These are phyloP conservation scores for Oikopleura albicans DNA, from an alignment of 23 tunicate genomes.

Conservation along the genomic window DNA sequence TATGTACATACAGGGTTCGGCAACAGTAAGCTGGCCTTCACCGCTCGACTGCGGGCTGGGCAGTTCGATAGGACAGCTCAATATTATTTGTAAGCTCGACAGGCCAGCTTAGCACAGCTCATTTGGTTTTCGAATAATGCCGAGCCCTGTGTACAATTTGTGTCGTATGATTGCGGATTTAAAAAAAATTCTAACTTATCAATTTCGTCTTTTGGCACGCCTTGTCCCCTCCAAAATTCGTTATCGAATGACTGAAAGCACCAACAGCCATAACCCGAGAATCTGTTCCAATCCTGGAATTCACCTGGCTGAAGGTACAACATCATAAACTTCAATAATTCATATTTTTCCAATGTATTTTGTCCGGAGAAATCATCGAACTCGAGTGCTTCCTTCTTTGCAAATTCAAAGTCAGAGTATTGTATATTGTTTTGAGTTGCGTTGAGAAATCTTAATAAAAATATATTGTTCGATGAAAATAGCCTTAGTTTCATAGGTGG, in stretches of 20 bases:
- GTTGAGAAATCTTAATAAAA: neutral
- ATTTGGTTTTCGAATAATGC: too few species aligned
- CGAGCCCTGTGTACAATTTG: too few species aligned
- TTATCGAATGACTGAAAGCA: neutral
- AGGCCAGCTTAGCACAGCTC: too few species aligned
- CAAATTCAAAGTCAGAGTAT: neutral
- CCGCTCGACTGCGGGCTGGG: too few species aligned
- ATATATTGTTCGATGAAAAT: too few species aligned
- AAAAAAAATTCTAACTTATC: slow-evolving; percentile 1
- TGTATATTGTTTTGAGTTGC: neutral
- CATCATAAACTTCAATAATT: neutral
- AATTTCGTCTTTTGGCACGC: slow-evolving; percentile 13
- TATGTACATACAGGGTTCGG: too few species aligned
- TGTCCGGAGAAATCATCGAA: neutral
- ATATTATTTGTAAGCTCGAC: too few species aligned
- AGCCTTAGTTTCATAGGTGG: too few species aligned
- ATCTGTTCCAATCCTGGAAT: slow-evolving; percentile 5
- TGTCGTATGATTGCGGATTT: too few species aligned
- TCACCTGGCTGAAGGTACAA: neutral
- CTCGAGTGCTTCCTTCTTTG: neutral
- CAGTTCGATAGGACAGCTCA: too few species aligned
- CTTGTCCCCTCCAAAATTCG: slow-evolving; percentile 4
- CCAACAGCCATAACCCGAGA: neutral
- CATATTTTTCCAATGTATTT: neutral
- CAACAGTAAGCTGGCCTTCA: too few species aligned